Percentiles rank a stretch among this genome's conserved stretches.
Conservation (phyloP, 2,888 invertebrate genomes). For the Frankliniella fusca region DNA sequence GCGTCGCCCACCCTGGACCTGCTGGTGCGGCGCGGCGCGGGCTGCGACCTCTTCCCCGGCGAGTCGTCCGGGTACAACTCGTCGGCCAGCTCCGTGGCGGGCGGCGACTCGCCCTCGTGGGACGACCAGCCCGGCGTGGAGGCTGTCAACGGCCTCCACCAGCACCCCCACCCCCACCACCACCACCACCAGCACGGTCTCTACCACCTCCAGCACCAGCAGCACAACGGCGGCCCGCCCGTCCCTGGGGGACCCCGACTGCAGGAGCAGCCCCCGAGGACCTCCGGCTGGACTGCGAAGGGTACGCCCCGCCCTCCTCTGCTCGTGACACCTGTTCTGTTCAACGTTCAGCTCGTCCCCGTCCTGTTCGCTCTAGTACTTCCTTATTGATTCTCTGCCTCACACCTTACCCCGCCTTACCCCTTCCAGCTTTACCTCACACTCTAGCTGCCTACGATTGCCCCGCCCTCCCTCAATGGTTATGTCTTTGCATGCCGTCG, state of each 20-base stretch:
- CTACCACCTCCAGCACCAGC: background rate
- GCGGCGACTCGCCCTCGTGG: slow-evolving; percentile 67
- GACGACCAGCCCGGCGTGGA: slow-evolving; percentile 47
- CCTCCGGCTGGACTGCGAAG: no score
- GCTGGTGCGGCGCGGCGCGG: slow-evolving; percentile 70
- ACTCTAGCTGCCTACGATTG: no score
- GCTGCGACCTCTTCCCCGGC: slow-evolving; percentile 72
- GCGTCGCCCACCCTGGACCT: slow-evolving; percentile 70
- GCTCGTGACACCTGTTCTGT: no score
- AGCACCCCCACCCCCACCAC: background rate
- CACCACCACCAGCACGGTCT: background rate
- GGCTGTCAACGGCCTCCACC: background rate
- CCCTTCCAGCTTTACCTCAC: no score
- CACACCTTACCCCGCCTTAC: no score
- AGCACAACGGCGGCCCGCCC: slow-evolving; percentile 23
- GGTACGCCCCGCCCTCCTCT: no score
- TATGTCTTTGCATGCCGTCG: no score
- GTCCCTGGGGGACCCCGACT: background rate
- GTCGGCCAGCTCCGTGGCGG: slow-evolving; percentile 75
- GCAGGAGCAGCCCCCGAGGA: no score
- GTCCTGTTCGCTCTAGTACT: no score
- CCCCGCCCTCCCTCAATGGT: no score
- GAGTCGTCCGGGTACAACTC: slow-evolving; percentile 81
- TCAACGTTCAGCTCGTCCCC: no score
- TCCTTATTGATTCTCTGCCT: no score